Percentiles rank a stretch among this genome's conserved stretches.
Conservation (phyloP, 1,140 invertebrate genomes). For the Acromyrmex heyeri region DNA sequence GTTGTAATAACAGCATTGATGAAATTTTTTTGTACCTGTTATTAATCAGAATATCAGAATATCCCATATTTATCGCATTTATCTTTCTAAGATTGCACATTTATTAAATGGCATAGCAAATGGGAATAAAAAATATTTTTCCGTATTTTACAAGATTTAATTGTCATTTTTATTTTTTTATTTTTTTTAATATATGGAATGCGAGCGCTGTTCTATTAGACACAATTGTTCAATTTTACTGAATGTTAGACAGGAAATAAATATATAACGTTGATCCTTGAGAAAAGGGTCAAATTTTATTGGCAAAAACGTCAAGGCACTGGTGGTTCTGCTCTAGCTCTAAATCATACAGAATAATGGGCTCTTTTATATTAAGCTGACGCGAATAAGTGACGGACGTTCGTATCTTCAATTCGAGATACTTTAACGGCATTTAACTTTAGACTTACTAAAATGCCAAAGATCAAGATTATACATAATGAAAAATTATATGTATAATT, state of each 20-base stretch:
- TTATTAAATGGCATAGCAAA: background rate
- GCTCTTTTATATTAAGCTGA: conserved; percentile 15
- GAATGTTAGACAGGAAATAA: conserved; percentile 1
- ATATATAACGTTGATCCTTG: background rate
- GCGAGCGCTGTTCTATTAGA: background rate
- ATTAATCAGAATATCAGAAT: background rate
- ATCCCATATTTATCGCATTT: background rate
- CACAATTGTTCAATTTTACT: background rate
- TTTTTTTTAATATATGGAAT: background rate
- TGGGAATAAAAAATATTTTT: background rate
- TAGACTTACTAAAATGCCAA: background rate
- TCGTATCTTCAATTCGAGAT: background rate
- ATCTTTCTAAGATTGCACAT: background rate
- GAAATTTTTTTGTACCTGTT: background rate
- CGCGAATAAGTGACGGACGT: background rate
- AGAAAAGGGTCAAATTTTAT: conserved; percentile 12
- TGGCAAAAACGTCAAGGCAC: background rate
- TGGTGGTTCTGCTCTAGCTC: background rate
- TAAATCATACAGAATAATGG: conserved; percentile 7
- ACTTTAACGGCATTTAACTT: background rate
- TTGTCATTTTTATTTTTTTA: background rate
- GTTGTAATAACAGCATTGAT: background rate
- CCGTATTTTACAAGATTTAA: background rate
- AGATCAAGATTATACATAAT: background rate
- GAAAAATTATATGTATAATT: background rate